A percentile compares a stretch with the other conserved stretches of the same genome.
phyloP scores from a whole-genome alignment of 2,797 vertebrate species.

The Lepilemur septentrionalis region DNA sequence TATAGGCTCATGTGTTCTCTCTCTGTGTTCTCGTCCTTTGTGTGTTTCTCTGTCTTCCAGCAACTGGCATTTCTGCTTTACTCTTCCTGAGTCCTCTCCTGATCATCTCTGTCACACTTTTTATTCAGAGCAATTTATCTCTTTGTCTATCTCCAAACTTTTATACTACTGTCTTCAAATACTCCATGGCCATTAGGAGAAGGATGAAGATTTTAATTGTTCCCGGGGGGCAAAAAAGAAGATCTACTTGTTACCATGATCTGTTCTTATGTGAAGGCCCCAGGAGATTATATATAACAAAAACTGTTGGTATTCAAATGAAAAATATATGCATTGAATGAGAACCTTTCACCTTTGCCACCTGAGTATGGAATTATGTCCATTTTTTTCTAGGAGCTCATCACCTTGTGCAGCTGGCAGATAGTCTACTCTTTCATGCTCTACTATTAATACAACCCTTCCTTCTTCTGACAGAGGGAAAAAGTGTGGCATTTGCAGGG shows the following conservation, averaged over 20 bases:
- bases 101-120: background rate
- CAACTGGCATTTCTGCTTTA: background rate
- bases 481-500: background rate
- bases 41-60: background rate
- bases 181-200: background rate
- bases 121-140: background rate
- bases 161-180: background rate
- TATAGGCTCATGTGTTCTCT: background rate
- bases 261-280: background rate
- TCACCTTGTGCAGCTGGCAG: background rate
- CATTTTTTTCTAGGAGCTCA: background rate
- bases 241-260: background rate
- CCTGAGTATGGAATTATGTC: background rate
- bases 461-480: background rate
- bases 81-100: background rate
- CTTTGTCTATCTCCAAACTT: background rate
- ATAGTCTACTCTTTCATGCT: background rate
- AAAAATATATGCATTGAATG: background rate
- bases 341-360: background rate
- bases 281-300: background rate
- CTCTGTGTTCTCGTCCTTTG: too few species aligned
- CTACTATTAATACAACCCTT: background rate
- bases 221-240: background rate
- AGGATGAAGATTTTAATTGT: background rate
- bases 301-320: background rate